Evolutionary conservation across 2,888 invertebrate genomes (phyloP), one percentile per base, ranked within the genome.

Genomic region (Lacanobia wlatinum): DNA sequence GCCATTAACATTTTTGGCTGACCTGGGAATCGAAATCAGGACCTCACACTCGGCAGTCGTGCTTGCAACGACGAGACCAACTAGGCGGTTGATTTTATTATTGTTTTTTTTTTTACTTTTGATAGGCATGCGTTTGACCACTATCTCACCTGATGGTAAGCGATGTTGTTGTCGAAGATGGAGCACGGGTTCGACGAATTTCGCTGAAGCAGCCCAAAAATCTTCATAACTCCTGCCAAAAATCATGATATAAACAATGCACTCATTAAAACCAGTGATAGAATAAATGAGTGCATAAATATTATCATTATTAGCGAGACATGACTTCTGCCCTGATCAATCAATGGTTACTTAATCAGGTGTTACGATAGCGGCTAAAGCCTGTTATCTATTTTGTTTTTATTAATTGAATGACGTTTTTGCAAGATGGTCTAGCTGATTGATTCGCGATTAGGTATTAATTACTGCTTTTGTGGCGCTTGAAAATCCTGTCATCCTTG

Each of bases 291-390:
- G n/a, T 38, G 34, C n/a, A 53, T 46, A 23, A 53, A 16, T 23
- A 61, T 48, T 23, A 53, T 58, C 38, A 48, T 70, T 69, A 52
- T 7, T 38, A 52, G 16, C 10, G 7, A 14, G 5, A 46, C 14
- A 38, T 16, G 10, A 61, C 18, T 71, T 50, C 43, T 28, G 9
- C 9, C 16, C 7, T 12, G 14, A 58, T 53, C 28, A 40, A 58
- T 58, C 23, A 62, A 52, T n/a, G 16, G 21, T 6, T 34, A 23
- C n/a, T 9, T 23, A 28, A 78, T 63, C 73, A 50, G 21, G 34
- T 50, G 34, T 38, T 14, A n/a, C 12, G 34, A 62, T 58, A 23
- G 6, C 12, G 34, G 16, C 18, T 28, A 21, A 21, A 14, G 34
- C 34, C 34, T 14, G 4, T 56, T 50, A 66, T 75, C 56, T 23